Evolutionary conservation across 2,113 vertebrate genomes (phyloP), one percentile per base, ranked within the genome.

Genomic region (Crotophaga sulcirostris): DNA sequence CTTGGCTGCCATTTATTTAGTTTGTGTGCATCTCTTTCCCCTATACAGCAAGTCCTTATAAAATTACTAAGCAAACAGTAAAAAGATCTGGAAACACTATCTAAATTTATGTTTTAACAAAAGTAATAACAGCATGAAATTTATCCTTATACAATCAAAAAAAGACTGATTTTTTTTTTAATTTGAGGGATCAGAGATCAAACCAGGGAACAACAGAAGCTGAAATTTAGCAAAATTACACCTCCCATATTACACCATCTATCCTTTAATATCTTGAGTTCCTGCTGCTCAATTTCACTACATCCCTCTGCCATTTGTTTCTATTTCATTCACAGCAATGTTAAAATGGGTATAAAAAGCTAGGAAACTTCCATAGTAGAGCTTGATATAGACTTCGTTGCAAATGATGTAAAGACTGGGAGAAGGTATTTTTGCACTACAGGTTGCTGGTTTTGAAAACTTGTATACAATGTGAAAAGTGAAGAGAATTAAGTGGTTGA

Each of bases 281-380:
- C 34, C 62, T 75, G 47, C 8, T 42, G 17, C 28, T 25, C 69
- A 42, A 7, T 82, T 78, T 81, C 42, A 81, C 38, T 72, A 40
- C 0, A 0, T 52, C 13, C 36, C 77, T 89, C 55, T 77, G 51
- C 52, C 2, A 5, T 52, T 93, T 0, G 0, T 82, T 82, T 45
- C 72, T 24, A 38, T 11, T 84, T 89, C 38, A 82, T 63, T 87
- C 52, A 64, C 8, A 91, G 29, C 1, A 1, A 40, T 68, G 18
- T 38, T 47, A 64, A 94, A 89, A 70, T 15, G 11, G 6, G 14
- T 59, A 59, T 45, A 33, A 89, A 96, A 89, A 87, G 15, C 13
- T 25, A 55, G 13, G 81, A 67, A 26, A 78, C 11, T 29, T 80
- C 33, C 18, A 55, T 14, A 60, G 4, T 2, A 64, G 21, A 76